Base-by-base conservation (phyloP, 2,888 invertebrate species). In the Liopterus haemorrhoidalis region DNA sequence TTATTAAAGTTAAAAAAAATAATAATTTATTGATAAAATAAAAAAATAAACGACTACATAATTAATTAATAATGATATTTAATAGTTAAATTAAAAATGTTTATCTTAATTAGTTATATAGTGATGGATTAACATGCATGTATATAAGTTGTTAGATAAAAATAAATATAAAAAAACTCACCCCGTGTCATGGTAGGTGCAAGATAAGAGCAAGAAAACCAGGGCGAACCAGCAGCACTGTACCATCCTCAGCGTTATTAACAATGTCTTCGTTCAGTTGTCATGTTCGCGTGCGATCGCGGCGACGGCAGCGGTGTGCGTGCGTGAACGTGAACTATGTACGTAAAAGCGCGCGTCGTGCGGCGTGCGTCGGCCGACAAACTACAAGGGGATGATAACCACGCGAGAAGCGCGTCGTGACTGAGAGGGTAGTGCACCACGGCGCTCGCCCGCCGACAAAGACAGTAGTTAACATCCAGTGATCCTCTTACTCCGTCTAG, bases 231-330 rank as follows among this genome's bases (percentile, higher is more conserved):
- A 28, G 28, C 15, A 28, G 28, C 9, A 5, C 6, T 28, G 9
- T 12, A 15, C 28, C 28, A 15, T 14, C 14, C 28, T 14, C 28
- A 28, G 12, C 28, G 14, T 28, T 28, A 14, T 28, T 6, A 15
- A 14, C 28, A 28, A 28, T 14, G 28, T 15, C n/a, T n/a, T n/a
- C n/a, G n/a, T n/a, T n/a, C n/a, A n/a, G n/a, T n/a, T 15, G 28
- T 28, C 28, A 28, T 15, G 12, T 12, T 28, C 28, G 6, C 6
- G 15, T 14, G 15, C 12, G 28, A 28, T 15, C 28, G 12, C 28
- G 28, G 15, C 15, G 28, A 28, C 28, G 28, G 28, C 28, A 28
- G n/a, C 15, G 28, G 12, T 28, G 28, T 14, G 14, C 28, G 14
- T 14, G 28, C 28, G 9, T 15, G 28, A 28, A 12, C 11, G 28